Percentiles rank a stretch among this genome's conserved stretches.
phyloP scores from a whole-genome alignment of 2,888 invertebrate species.

The Pandemis cinnamomeana region DNA sequence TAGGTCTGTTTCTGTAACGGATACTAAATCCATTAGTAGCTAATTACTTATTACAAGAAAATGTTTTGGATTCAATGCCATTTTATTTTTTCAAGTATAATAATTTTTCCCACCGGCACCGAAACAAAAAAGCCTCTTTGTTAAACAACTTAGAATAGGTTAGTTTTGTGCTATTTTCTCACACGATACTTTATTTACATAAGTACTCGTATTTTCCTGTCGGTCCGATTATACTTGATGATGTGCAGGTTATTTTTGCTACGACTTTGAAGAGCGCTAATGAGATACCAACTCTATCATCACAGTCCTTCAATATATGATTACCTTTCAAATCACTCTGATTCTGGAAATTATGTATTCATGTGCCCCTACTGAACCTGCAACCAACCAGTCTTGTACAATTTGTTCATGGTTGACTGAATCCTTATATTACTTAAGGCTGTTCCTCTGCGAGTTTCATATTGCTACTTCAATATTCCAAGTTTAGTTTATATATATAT shows the following conservation, averaged over 20 bases:
- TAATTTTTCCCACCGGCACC: too few species aligned
- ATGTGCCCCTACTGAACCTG: not conserved
- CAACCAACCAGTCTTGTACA: not conserved
- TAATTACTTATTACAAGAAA: too few species aligned
- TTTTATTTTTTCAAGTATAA: too few species aligned
- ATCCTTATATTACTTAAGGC: not conserved
- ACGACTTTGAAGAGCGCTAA: not conserved
- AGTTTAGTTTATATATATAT: not conserved
- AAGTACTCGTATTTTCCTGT: not conserved
- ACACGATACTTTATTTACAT: not conserved
- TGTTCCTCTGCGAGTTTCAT: not conserved
- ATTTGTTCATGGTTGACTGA: not conserved
- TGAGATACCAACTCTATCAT: not conserved
- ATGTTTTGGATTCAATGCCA: too few species aligned
- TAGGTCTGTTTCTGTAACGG: too few species aligned
- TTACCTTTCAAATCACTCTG: not conserved
- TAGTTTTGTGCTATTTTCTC: not conserved
- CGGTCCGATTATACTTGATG: not conserved
- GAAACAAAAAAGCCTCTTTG: too few species aligned
- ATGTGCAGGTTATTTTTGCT: not conserved
- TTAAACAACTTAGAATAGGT: not conserved
- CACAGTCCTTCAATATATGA: not conserved
- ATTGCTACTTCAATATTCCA: not conserved
- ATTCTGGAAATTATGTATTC: not conserved
- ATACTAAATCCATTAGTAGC: too few species aligned